A percentile compares a stretch with the other conserved stretches of the same genome.
These are phyloP conservation scores for Camponotus floridanus DNA, from an alignment of 1,140 invertebrate species.

Conservation along the genomic window DNA sequence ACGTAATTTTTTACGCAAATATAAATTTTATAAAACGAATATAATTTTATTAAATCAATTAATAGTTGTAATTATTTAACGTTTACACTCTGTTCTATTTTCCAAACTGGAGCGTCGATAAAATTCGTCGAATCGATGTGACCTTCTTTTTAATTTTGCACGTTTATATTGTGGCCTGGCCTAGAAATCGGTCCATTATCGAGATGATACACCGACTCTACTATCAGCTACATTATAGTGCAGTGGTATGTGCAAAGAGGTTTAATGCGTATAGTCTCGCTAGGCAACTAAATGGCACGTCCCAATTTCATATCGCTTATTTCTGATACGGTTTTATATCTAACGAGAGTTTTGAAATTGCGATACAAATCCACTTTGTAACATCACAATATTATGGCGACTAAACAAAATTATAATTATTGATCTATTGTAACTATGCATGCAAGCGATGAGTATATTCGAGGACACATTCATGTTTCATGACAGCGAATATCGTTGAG, in stretches of 20 bases:
- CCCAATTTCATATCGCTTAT: constrained; percentile 38
- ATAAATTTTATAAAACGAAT: neutral
- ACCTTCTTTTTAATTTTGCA: constrained; percentile 22
- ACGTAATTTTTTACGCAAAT: neutral
- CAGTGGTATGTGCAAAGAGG: constrained; percentile 13
- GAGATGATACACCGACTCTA: constrained; percentile 18
- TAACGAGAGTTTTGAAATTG: constrained; percentile 33
- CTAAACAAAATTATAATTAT: constrained; percentile 23
- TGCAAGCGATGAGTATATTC: neutral
- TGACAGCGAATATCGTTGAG: neutral
- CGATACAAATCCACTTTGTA: constrained; percentile 19
- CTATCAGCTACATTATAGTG: neutral
- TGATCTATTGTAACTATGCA: constrained; percentile 4
- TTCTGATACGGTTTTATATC: constrained; percentile 2
- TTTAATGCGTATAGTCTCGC: constrained; percentile 22
- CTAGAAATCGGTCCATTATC: constrained; percentile 45
- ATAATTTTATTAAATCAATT: neutral
- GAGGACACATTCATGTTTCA: neutral
- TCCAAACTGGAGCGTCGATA: neutral
- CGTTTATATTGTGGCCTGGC: neutral
- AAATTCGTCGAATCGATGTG: constrained; percentile 18
- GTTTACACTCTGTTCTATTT: neutral
- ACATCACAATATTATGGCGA: neutral
- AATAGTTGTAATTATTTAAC: neutral
- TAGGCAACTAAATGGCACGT: constrained; percentile 26